These are phyloP conservation scores for Gymnoscelis rufifasciata DNA, from an alignment of 2,888 invertebrate genomes.

Conservation along the genomic window DNA sequence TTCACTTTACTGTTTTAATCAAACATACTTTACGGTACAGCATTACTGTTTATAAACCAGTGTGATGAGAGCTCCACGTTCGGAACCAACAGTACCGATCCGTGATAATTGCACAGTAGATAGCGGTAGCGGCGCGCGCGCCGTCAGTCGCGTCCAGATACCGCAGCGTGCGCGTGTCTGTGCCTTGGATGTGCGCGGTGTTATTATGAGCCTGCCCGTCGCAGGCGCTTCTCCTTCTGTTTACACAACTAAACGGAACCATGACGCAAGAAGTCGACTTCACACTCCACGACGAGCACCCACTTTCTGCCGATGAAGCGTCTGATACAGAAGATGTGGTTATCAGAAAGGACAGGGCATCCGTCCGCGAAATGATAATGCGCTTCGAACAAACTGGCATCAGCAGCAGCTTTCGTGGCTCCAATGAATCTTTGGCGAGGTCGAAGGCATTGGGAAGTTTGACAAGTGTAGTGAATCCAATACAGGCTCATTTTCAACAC, in stretches of 20 bases:
- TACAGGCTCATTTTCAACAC: conserved; percentile 62
- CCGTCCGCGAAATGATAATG: conserved; percentile 67
- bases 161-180: conserved; percentile 28
- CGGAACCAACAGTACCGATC: conserved; percentile 29
- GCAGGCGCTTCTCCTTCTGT: conserved; percentile 54
- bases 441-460: conserved; percentile 62
- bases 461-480: conserved; percentile 63
- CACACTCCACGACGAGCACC: conserved; percentile 50
- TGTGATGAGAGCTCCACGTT: conserved; percentile 31
- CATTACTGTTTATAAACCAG: conserved; percentile 27
- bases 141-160: conserved; percentile 54
- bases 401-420: conserved; percentile 46
- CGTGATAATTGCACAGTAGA: conserved; percentile 24
- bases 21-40: conserved; percentile 7
- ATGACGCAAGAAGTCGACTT: conserved; percentile 68
- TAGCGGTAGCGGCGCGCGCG: conserved; percentile 41
- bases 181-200: conserved; percentile 31
- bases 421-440: conserved; percentile 60
- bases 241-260: conserved; percentile 42
- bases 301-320: conserved; percentile 49
- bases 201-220: conserved; percentile 62
- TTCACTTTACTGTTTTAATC: too few relatives aligned
- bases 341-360: conserved; percentile 56
- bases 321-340: conserved; percentile 62
- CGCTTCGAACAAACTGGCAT: conserved; percentile 63